Evolutionary conservation across 2,888 invertebrate genomes (phyloP).

Genomic region (Ochlodes sylvanus): DNA sequence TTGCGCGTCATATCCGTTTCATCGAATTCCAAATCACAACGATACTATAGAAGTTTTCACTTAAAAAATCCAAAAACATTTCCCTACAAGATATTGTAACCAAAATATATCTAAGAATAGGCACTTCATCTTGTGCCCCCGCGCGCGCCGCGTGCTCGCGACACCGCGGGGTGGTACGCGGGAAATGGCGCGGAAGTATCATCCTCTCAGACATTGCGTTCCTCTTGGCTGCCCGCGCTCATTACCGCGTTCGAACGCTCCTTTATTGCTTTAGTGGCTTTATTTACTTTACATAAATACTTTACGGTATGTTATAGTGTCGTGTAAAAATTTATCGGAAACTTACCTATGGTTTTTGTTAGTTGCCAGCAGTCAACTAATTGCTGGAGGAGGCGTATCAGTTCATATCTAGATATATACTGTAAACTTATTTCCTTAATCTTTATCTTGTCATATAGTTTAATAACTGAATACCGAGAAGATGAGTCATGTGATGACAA

Average conservation of each 20-base stretch:
- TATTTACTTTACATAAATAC: constrained; percentile 62
- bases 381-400: too few relatives aligned
- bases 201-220: constrained; percentile 76
- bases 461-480: too few relatives aligned
- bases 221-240: constrained; percentile 76
- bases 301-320: background rate
- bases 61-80: too few relatives aligned
- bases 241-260: constrained; percentile 77
- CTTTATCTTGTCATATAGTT: too few relatives aligned
- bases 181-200: constrained; percentile 81
- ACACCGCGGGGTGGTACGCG: constrained; percentile 74
- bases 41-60: too few relatives aligned
- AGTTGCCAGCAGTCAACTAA: too few relatives aligned
- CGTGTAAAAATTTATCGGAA: background rate
- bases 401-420: too few relatives aligned
- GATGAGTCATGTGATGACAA: too few relatives aligned
- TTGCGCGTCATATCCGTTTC: too few relatives aligned
- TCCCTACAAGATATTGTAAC: background rate
- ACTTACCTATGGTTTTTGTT: background rate
- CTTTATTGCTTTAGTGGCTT: constrained; percentile 78
- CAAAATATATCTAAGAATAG: constrained; percentile 2
- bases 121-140: constrained; percentile 44
- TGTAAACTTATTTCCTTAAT: too few relatives aligned
- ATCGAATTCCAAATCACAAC: too few relatives aligned
- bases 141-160: constrained; percentile 58